These are phyloP conservation scores for Patiria pectinifera DNA, from an alignment of 53 echinoderm and acorn worm genomes.

Conservation along the genomic window DNA sequence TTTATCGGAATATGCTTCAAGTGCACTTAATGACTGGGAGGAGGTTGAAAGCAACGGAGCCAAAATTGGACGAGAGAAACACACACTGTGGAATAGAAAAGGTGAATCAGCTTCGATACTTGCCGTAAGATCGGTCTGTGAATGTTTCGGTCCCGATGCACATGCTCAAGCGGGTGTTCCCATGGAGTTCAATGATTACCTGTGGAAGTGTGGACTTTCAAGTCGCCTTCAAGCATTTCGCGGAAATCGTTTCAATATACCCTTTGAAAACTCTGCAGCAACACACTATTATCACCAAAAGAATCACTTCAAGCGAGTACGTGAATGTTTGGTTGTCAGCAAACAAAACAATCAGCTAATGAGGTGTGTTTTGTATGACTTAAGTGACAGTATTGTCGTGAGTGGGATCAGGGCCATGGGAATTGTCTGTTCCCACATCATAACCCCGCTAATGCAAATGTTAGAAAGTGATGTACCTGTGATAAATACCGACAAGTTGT, in stretches of 20 bases:
- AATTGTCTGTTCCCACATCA: slow-evolving; percentile 10
- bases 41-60: slow-evolving; percentile 16
- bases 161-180: slow-evolving; percentile 63
- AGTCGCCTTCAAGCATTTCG: slow-evolving; percentile 59
- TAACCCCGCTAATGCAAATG: slow-evolving; percentile 1
- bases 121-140: slow-evolving; percentile 63
- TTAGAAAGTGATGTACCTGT: slow-evolving; percentile 10
- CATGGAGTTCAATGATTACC: slow-evolving; percentile 60
- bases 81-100: slow-evolving; percentile 27
- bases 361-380: background rate
- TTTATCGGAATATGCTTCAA: slow-evolving; percentile 41
- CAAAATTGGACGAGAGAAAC: slow-evolving; percentile 51
- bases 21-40: slow-evolving; percentile 57
- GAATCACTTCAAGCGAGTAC: background rate
- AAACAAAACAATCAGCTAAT: slow-evolving; percentile 5
- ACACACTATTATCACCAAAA: slow-evolving; percentile 47
- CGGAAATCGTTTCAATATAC: slow-evolving; percentile 71
- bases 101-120: slow-evolving; percentile 57
- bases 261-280: slow-evolving; percentile 64
- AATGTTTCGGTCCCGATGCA: slow-evolving; percentile 67
- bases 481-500: background rate
- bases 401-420: slow-evolving; percentile 12
- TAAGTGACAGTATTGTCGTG: background rate
- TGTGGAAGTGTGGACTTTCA: slow-evolving; percentile 21
- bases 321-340: background rate